These are phyloP conservation scores for Pygoscelis adeliae DNA, from an alignment of 2,113 vertebrate genomes.

Conservation along the genomic window DNA sequence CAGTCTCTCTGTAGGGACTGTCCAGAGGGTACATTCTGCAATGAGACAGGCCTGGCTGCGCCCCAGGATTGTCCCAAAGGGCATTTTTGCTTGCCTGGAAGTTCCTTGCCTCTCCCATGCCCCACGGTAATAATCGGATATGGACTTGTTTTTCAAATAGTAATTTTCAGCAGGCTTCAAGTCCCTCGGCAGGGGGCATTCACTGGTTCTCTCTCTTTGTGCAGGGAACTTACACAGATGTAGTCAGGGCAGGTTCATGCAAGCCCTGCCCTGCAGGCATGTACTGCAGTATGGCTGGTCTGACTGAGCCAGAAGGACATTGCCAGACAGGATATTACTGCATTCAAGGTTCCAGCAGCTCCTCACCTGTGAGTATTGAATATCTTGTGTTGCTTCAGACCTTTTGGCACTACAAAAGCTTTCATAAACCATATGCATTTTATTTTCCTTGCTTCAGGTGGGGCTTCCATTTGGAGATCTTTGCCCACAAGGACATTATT, in stretches of 20 bases:
- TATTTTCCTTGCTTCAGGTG: conserved; percentile 62
- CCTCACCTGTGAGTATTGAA: conserved; percentile 79
- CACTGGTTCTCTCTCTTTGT: neutral
- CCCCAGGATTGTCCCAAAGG: conserved; percentile 80
- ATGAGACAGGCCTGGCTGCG: conserved; percentile 75
- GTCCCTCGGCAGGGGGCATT: neutral
- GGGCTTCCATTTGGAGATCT: conserved; percentile 78
- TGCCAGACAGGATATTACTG: conserved; percentile 84
- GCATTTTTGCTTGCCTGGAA: conserved; percentile 81
- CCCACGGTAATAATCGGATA: conserved; percentile 72
- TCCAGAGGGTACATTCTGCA: conserved; percentile 82
- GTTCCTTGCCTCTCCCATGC: conserved; percentile 75
- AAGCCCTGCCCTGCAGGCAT: conserved; percentile 79
- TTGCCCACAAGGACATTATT: conserved; percentile 83
- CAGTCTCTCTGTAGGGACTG: conserved; percentile 79
- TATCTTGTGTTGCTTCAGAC: accelerated
- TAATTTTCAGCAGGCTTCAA: neutral
- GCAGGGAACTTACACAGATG: conserved; percentile 81
- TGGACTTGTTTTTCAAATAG: accelerated
- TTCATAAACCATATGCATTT: accelerated
- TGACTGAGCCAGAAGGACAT: conserved; percentile 78
- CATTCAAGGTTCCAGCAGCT: conserved; percentile 70
- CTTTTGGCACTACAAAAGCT: neutral
- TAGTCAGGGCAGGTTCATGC: conserved; percentile 73
- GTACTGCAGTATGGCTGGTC: conserved; percentile 81